phyloP scores from a whole-genome alignment of 2,888 invertebrate species.

The Colostygia pectinataria region DNA sequence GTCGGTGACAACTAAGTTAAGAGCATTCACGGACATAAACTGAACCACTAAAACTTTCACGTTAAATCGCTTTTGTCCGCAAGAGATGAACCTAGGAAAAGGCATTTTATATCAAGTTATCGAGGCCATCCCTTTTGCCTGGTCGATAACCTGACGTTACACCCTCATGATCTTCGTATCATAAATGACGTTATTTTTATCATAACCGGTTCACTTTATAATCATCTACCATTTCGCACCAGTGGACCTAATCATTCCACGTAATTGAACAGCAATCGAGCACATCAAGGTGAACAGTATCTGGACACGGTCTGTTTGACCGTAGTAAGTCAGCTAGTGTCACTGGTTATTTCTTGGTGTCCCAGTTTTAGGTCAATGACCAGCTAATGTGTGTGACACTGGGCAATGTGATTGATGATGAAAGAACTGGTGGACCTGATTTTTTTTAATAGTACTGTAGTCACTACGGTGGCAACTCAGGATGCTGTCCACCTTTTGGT shows the following conservation, averaged over 20 bases:
- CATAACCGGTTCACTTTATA: conserved; percentile 13
- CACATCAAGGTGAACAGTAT: conserved; percentile 21
- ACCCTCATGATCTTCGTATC: conserved; percentile 2
- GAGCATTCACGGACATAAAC: too few relatives aligned
- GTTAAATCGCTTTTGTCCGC: too few relatives aligned
- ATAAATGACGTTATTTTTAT: conserved; percentile 11
- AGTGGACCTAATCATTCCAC: conserved; percentile 19
- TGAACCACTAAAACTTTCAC: too few relatives aligned
- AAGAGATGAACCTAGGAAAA: too few relatives aligned
- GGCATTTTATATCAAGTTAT: too few relatives aligned
- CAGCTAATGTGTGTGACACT: neutral
- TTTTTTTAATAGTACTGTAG: too few relatives aligned
- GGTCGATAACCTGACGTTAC: neutral
- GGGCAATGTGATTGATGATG: neutral
- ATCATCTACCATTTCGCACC: conserved; percentile 22
- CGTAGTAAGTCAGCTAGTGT: neutral
- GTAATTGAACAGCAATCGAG: conserved; percentile 19
- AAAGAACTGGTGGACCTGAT: too few relatives aligned
- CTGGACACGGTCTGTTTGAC: conserved; percentile 18
- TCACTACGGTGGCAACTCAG: too few relatives aligned
- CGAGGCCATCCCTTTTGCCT: too few relatives aligned
- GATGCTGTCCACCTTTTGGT: too few relatives aligned
- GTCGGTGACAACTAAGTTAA: too few relatives aligned
- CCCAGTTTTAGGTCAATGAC: neutral
- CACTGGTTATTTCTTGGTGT: neutral